Base-by-base conservation (phyloP, 1,140 invertebrate species). In the Cydia pomonella region DNA sequence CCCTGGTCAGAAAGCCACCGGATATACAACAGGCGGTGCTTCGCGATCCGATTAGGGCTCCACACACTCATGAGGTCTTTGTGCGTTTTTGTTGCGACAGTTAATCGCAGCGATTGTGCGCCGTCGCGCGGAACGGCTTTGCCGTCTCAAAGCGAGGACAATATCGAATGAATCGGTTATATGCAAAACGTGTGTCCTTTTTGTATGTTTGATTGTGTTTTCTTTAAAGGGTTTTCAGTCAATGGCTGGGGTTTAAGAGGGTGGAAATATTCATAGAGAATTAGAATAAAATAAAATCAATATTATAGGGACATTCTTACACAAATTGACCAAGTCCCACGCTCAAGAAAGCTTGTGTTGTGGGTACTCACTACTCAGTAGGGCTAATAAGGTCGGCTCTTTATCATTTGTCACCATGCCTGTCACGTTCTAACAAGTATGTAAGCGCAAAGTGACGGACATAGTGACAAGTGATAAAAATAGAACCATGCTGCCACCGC, bases 1-100 rank as follows among this genome's bases (percentile, higher is more conserved):
- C 64, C 13, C n/a, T 69, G 64, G 64, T 38, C 29, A 69, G 64
- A 69, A 69, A 69, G 64, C 27, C 27, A 33, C 53, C 25, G 27
- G 27, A 73, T 62, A 33, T 23, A 73, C 73, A 77, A 59, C 75
- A 69, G 62, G 47, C 77, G 73, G 63, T 63, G 63, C 38, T 74
- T 74, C 64, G 23, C 74, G 64, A 64, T 75, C 74, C 74, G 74
- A 75, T 75, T 75, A 75, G 74, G 47, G 38, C 29, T 18, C 47
- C 41, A 44, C 29, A 66, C 27, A 18, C 64, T 38, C n/a, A 69
- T 69, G 29, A 69, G 74, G 16, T 53, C 74, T 75, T 75, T 75
- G 74, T 75, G 74, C 38, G 50, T 66, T 74, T 64, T 66, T 69
- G 64, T 69, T 69, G 64, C 29, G 64, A 41, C 64, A 38, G 64